Evolutionary conservation across 1,140 invertebrate species (phyloP).

Genomic region (Frieseomelitta varia): DNA sequence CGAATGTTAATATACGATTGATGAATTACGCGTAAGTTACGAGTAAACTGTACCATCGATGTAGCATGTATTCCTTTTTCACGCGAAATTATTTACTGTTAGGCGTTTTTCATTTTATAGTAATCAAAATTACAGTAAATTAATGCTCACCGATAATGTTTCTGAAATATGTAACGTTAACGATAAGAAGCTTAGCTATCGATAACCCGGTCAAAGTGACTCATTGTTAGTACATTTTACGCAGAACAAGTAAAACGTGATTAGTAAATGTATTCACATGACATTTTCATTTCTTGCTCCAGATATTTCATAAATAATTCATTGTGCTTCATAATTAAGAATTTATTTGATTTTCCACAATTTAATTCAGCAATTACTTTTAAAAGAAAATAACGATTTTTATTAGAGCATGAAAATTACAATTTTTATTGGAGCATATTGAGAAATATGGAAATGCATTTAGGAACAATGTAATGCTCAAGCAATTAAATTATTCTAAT

Average conservation of each 20-base stretch:
- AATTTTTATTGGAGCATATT: not conserved
- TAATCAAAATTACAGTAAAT: not conserved
- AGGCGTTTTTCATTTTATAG: not conserved
- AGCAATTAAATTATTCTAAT: not conserved
- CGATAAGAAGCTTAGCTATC: not conserved
- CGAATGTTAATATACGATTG: not conserved
- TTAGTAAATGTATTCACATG: not conserved
- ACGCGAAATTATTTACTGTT: not conserved
- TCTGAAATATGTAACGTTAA: not conserved
- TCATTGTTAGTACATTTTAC: not conserved
- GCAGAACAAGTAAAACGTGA: not conserved
- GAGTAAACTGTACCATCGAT: not conserved
- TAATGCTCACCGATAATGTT: too few relatives aligned
- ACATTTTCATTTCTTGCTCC: not conserved
- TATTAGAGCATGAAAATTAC: not conserved
- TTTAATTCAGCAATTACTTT: not conserved
- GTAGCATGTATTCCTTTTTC: not conserved
- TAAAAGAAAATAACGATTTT: not conserved
- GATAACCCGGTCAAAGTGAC: not conserved
- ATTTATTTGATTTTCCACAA: not conserved
- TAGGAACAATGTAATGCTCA: not conserved
- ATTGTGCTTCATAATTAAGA: too few relatives aligned
- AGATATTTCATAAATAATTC: not conserved
- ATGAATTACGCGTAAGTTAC: not conserved
- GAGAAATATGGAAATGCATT: not conserved